Percentiles rank a stretch among this genome's conserved stretches.
phyloP scores from a whole-genome alignment of 2,888 invertebrate species.

The Hofmannophila pseudospretella region DNA sequence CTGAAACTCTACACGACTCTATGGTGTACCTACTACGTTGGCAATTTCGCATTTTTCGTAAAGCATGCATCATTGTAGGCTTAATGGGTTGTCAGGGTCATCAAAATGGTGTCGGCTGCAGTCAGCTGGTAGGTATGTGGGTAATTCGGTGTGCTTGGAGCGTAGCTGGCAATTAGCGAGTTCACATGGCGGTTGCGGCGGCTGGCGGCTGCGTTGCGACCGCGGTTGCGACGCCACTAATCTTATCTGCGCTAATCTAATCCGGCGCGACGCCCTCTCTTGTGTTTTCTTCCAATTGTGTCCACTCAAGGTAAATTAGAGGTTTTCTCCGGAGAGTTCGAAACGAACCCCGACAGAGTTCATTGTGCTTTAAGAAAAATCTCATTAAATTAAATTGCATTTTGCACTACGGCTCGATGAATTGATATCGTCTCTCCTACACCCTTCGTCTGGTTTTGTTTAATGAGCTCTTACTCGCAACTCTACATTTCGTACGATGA shows the following conservation, averaged over 20 bases:
- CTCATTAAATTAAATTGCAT: slow-evolving; percentile 28
- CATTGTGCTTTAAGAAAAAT: slow-evolving; percentile 43
- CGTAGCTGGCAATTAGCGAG: slow-evolving; percentile 53
- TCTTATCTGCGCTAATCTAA: slow-evolving; percentile 74
- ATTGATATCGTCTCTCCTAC: not conserved
- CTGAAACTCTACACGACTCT: slow-evolving; percentile 29
- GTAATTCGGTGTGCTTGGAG: slow-evolving; percentile 12
- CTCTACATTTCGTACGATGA: slow-evolving; percentile 8
- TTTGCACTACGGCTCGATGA: slow-evolving; percentile 11
- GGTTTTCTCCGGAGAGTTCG: slow-evolving; percentile 60
- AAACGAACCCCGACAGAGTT: slow-evolving; percentile 48
- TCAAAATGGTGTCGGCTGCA: slow-evolving; percentile 15
- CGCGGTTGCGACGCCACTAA: slow-evolving; percentile 52
- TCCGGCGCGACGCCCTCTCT: slow-evolving; percentile 67
- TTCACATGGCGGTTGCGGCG: slow-evolving; percentile 51
- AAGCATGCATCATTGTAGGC: slow-evolving; percentile 20
- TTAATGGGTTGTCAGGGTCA: slow-evolving; percentile 18
- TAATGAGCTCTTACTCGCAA: slow-evolving; percentile 6
- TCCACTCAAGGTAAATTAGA: slow-evolving; percentile 73
- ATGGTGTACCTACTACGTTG: slow-evolving; percentile 12
- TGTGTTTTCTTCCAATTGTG: slow-evolving; percentile 75
- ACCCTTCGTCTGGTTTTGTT: slow-evolving; percentile 9
- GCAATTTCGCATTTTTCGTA: slow-evolving; percentile 20
- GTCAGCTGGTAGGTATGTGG: slow-evolving; percentile 21
- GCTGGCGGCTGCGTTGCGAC: slow-evolving; percentile 31